These are phyloP conservation scores for Campylomormyrus numenius DNA, from an alignment of 2,113 vertebrate genomes.

Conservation along the genomic window DNA sequence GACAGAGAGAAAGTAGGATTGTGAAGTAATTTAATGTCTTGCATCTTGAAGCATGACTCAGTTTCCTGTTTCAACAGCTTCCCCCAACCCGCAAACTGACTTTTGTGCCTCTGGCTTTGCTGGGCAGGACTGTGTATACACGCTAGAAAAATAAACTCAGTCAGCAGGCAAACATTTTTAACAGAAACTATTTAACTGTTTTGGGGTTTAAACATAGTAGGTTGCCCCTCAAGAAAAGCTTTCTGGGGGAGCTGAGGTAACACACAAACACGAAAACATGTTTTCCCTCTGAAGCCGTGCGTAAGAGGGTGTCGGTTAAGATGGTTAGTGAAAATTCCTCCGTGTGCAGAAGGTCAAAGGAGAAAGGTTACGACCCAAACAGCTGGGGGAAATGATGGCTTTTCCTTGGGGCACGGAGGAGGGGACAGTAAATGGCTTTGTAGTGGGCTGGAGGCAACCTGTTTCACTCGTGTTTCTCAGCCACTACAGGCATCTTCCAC, in stretches of 20 bases:
- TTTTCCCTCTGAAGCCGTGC: not conserved
- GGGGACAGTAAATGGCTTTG: not conserved
- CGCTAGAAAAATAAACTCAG: not conserved
- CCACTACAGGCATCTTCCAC: not conserved
- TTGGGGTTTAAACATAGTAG: not conserved
- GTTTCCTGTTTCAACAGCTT: slow-evolving; percentile 21
- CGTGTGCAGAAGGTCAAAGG: not conserved
- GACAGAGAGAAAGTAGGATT: slow-evolving; percentile 4
- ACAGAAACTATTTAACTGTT: not conserved
- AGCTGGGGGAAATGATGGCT: slow-evolving; percentile 2
- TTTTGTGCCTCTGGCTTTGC: not conserved
- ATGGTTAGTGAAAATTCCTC: not conserved
- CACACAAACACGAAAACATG: not conserved
- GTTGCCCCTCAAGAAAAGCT: not conserved
- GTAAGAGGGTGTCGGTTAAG: not conserved
- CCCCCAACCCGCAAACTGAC: slow-evolving; percentile 10
- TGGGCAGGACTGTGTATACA: slow-evolving; percentile 4
- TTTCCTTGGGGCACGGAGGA: not conserved
- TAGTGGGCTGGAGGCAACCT: not conserved
- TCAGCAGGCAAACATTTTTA: not conserved
- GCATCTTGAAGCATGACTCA: slow-evolving; percentile 1
- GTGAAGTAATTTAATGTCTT: slow-evolving; percentile 17
- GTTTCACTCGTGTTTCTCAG: not conserved
- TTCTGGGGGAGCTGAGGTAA: not conserved
- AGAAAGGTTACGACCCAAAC: not conserved